phyloP scores from a whole-genome alignment of 2,888 invertebrate species.

The Bedellia somnulentella region DNA sequence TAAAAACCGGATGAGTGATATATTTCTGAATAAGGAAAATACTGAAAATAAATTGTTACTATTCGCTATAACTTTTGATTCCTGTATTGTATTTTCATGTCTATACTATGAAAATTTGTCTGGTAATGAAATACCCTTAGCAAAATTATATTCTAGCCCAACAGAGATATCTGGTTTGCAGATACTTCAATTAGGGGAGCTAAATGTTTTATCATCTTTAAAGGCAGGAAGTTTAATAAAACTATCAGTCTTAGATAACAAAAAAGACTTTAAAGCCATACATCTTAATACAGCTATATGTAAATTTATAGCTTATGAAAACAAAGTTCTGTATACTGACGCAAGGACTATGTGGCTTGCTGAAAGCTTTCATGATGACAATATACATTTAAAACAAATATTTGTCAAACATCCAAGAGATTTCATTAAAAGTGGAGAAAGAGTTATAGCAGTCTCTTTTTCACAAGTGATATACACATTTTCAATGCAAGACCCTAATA shows the following conservation, averaged over 20 bases:
- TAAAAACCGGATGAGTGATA: too few relatives aligned
- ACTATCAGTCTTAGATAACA: conserved; percentile 16
- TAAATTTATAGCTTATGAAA: conserved; percentile 19
- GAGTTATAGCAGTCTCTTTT: conserved; percentile 35
- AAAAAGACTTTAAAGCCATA: conserved; percentile 15
- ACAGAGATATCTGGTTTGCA: conserved; percentile 27
- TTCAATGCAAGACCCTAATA: conserved; percentile 19
- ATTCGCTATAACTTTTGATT: conserved; percentile 24
- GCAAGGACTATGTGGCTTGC: conserved; percentile 28
- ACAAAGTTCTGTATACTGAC: conserved; percentile 31
- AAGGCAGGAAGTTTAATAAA: conserved; percentile 29
- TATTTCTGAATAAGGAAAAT: conserved; percentile 14
- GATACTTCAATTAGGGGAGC: conserved; percentile 14
- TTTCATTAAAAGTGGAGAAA: conserved; percentile 21
- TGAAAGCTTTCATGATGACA: background rate
- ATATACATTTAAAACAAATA: conserved; percentile 7
- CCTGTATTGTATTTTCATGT: conserved; percentile 20
- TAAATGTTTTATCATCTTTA: conserved; percentile 23
- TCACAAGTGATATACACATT: conserved; percentile 28
- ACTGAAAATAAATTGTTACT: conserved; percentile 12
- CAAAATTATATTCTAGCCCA: conserved; percentile 27
- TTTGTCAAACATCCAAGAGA: conserved; percentile 30
- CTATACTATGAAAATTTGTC: conserved; percentile 16
- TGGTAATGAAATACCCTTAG: conserved; percentile 15
- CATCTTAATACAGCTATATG: conserved; percentile 32